Conservation (phyloP, 2,888 invertebrate genomes). For the Coleophora flavipennella region DNA sequence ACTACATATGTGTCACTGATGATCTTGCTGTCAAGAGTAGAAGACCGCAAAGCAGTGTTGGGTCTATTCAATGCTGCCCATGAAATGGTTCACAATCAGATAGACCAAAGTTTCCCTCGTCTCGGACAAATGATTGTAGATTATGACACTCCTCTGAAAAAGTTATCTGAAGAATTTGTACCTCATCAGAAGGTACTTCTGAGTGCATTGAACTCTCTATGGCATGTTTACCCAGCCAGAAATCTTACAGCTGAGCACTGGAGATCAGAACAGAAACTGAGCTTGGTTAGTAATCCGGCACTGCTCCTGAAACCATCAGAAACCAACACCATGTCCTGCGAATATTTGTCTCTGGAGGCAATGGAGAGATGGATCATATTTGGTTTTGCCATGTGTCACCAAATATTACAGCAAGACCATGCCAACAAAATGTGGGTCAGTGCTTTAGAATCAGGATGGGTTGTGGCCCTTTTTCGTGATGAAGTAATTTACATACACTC, state of each 20-base stretch:
- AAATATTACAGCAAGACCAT: slow-evolving; percentile 86
- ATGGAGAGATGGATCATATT: slow-evolving; percentile 99
- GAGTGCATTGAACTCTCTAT: slow-evolving; percentile 90
- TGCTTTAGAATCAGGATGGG: slow-evolving; percentile 95
- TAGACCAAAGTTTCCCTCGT: slow-evolving; percentile 93
- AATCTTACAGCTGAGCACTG: slow-evolving; percentile 95
- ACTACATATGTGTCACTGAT: slow-evolving; percentile 95
- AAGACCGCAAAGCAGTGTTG: slow-evolving; percentile 97
- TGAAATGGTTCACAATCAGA: slow-evolving; percentile 93
- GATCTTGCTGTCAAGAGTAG: slow-evolving; percentile 97
- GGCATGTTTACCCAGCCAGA: slow-evolving; percentile 88
- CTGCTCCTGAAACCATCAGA: slow-evolving; percentile 94
- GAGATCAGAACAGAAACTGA: slow-evolving; percentile 93
- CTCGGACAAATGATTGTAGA: slow-evolving; percentile 98
- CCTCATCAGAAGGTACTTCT: slow-evolving; percentile 92
- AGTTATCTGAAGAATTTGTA: slow-evolving; percentile 96
- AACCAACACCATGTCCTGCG: slow-evolving; percentile 97
- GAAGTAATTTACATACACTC: slow-evolving; percentile 97
- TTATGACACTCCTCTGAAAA: slow-evolving; percentile 95
- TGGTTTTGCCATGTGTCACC: slow-evolving; percentile 93
- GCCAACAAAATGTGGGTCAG: slow-evolving; percentile 92
- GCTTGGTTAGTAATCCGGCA: slow-evolving; percentile 94
- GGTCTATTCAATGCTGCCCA: slow-evolving; percentile 98
- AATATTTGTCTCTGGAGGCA: slow-evolving; percentile 94
- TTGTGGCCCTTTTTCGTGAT: slow-evolving; percentile 94